phyloP scores from a whole-genome alignment of 2,113 vertebrate genomes.

The Pandion haliaetus region DNA sequence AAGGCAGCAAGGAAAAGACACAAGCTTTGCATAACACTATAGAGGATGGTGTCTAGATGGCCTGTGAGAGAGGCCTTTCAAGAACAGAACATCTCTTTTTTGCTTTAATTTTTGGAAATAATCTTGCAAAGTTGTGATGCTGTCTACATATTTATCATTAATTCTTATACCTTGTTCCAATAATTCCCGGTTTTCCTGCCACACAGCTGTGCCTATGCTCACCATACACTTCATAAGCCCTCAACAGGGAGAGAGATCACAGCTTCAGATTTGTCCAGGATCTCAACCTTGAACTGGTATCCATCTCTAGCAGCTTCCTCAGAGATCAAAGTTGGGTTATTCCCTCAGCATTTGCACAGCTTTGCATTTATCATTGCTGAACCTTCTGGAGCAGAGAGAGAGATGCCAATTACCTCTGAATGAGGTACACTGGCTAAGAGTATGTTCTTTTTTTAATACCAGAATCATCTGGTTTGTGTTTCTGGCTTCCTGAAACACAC shows the following conservation, averaged over 20 bases:
- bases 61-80: background rate
- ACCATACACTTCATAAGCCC: background rate
- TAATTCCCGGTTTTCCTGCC: background rate
- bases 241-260: background rate
- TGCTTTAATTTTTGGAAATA: background rate
- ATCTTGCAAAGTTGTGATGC: background rate
- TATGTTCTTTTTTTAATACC: slow-evolving; percentile 36
- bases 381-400: slow-evolving; percentile 11
- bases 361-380: background rate
- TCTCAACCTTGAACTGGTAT: background rate
- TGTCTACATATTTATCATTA: background rate
- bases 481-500: slow-evolving; percentile 20
- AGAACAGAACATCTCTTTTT: background rate
- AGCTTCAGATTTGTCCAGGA: background rate
- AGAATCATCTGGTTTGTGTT: slow-evolving; percentile 35
- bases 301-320: background rate
- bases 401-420: slow-evolving; percentile 24
- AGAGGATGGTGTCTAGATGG: background rate
- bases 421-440: slow-evolving; percentile 6
- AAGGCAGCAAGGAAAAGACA: background rate
- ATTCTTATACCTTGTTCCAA: background rate
- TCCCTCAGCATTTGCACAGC: background rate
- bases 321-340: background rate
- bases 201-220: background rate
- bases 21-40: background rate